A percentile compares a stretch with the other conserved stretches of the same genome.
phyloP scores from a whole-genome alignment of 2,888 invertebrate genomes.

The Cartodere bifasciata region DNA sequence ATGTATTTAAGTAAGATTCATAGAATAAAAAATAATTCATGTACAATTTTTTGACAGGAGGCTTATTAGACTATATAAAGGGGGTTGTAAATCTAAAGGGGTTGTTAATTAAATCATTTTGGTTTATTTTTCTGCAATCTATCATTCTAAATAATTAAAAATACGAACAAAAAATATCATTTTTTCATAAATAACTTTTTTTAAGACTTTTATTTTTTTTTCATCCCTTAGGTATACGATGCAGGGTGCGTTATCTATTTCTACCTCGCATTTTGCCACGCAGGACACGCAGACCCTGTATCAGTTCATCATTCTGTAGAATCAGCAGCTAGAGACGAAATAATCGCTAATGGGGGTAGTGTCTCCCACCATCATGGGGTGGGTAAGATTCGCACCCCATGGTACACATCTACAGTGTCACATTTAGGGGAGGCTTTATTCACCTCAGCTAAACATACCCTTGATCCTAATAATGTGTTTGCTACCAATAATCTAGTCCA shows the following conservation, averaged over 20 bases:
- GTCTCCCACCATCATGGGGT: conserved; percentile 96
- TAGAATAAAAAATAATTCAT: too few species aligned
- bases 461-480: conserved; percentile 94
- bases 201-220: too few species aligned
- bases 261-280: conserved; percentile 32
- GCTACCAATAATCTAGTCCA: conserved; percentile 72
- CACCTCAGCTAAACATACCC: conserved; percentile 66
- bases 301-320: conserved; percentile 78
- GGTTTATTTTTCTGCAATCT: too few species aligned
- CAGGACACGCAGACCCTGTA: conserved; percentile 68
- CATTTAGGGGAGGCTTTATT: conserved; percentile 65
- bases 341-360: conserved; percentile 80
- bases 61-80: too few species aligned
- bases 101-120: too few species aligned
- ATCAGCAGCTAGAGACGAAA: conserved; percentile 79
- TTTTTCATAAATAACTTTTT: too few species aligned
- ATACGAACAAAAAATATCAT: too few species aligned
- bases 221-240: too few species aligned
- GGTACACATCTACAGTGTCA: conserved; percentile 78
- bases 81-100: too few species aligned
- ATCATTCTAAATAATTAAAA: too few species aligned
- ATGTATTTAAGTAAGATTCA: too few species aligned
- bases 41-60: too few species aligned
- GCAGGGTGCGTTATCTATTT: conserved; percentile 90
- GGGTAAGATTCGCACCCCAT: conserved; percentile 81